phyloP scores from a whole-genome alignment of 1,140 invertebrate genomes.

The Centruroides sculpturatus region DNA sequence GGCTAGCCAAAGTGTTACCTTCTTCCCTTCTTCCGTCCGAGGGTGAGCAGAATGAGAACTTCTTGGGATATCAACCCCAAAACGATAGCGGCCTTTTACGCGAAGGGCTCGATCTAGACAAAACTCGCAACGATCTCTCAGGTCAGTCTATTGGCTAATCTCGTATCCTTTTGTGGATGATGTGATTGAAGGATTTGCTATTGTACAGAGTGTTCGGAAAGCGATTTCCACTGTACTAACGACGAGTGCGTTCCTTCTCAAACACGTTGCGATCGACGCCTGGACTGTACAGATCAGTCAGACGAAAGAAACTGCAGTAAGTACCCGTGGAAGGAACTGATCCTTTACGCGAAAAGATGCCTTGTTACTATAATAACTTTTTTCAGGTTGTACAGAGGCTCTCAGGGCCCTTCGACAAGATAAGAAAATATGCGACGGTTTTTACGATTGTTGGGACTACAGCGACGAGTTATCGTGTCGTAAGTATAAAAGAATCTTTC shows the following conservation, averaged over 20 bases:
- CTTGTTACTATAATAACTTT: not conserved
- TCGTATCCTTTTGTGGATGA: no score
- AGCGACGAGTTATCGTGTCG: conserved; percentile 43
- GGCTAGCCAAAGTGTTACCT: no score
- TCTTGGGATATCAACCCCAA: no score
- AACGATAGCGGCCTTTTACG: no score
- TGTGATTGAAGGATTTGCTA: not conserved
- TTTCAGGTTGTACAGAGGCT: conserved; percentile 50
- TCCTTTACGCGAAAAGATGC: not conserved
- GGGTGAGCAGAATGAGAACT: no score
- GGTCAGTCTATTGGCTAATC: no score
- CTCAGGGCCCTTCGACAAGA: conserved; percentile 47
- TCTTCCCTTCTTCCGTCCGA: no score
- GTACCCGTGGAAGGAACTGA: not conserved
- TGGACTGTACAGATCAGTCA: conserved; percentile 52
- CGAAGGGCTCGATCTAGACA: no score
- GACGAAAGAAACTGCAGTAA: conserved; percentile 51
- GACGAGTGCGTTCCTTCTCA: conserved; percentile 49
- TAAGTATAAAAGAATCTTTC: conserved; percentile 48
- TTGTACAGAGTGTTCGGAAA: conserved; percentile 2
- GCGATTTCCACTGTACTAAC: conserved; percentile 16
- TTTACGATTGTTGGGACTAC: conserved; percentile 59
- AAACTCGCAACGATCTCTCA: no score
- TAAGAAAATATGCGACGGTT: conserved; percentile 63
- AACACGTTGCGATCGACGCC: conserved; percentile 53